phyloP scores from a whole-genome alignment of 2,113 vertebrate species.

The Gavialis gangeticus region DNA sequence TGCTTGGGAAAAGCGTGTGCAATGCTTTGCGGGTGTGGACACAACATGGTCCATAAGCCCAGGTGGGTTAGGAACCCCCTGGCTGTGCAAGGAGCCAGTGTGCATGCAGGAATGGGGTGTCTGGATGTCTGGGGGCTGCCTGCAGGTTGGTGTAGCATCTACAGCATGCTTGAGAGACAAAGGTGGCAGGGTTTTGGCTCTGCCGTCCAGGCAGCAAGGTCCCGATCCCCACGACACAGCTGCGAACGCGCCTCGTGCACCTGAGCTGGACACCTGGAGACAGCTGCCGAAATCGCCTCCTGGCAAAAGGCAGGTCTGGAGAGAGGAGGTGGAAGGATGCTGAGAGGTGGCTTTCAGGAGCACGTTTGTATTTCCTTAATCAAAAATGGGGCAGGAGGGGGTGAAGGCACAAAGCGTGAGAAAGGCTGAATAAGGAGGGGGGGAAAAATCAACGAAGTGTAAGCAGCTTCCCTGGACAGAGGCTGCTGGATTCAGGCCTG shows the following conservation, averaged over 20 bases:
- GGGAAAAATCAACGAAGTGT: not conserved
- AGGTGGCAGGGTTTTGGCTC: not conserved
- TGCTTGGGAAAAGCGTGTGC: not conserved
- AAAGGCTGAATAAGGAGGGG: not conserved
- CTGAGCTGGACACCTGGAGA: not conserved
- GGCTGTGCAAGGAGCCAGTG: not conserved
- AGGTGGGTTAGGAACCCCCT: not conserved
- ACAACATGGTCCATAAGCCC: too few relatives aligned
- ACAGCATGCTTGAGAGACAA: not conserved
- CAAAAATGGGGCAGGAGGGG: rapidly evolving
- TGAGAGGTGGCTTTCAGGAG: not conserved
- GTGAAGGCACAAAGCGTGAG: not conserved
- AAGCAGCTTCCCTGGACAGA: not conserved
- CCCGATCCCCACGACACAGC: not conserved
- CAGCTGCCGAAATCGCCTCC: not conserved
- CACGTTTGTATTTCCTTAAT: conserved; percentile 2
- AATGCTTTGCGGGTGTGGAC: not conserved
- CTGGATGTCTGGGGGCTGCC: not conserved
- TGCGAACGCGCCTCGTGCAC: not conserved
- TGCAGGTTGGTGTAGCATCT: not conserved
- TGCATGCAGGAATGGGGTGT: not conserved
- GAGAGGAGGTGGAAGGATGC: not conserved
- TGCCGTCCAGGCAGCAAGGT: not conserved
- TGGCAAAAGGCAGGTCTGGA: not conserved
- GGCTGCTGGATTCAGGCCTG: not conserved